These are phyloP conservation scores for Drosophila melanogaster DNA, from an alignment of 1,140 invertebrate genomes.

Conservation along the genomic window DNA sequence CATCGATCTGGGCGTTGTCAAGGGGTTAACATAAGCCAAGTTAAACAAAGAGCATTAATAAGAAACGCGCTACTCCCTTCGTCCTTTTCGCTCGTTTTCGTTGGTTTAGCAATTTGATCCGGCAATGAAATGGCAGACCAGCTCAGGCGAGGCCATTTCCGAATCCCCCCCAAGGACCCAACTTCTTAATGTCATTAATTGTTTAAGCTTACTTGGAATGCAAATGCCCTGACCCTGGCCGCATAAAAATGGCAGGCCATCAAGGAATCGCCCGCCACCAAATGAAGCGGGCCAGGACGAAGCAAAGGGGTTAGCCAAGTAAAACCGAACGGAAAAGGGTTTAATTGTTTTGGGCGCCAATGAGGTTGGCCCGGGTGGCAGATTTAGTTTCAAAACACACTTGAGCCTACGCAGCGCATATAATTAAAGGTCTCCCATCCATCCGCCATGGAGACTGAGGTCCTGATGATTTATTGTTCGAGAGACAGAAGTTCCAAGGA, in stretches of 20 bases:
- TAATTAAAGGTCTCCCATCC: slow-evolving; percentile 65
- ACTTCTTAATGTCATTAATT: slow-evolving; percentile 83
- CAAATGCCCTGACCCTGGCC: slow-evolving; percentile 30
- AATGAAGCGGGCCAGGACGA: background rate
- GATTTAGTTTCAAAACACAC: slow-evolving; percentile 79
- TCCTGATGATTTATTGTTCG: slow-evolving; percentile 76
- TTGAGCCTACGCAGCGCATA: slow-evolving; percentile 66
- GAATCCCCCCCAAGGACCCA: slow-evolving; percentile 51
- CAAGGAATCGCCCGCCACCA: slow-evolving; percentile 39
- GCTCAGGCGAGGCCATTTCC: slow-evolving; percentile 16
- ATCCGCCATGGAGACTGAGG: slow-evolving; percentile 1
- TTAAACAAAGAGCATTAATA: slow-evolving; percentile 66
- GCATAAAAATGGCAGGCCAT: slow-evolving; percentile 71
- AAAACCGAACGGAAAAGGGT: slow-evolving; percentile 59
- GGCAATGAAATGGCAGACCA: slow-evolving; percentile 28
- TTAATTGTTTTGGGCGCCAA: slow-evolving; percentile 78
- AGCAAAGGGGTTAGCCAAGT: background rate
- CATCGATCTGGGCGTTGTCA: slow-evolving; percentile 42
- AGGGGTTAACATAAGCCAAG: slow-evolving; percentile 49
- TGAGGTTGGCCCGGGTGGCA: slow-evolving; percentile 39
- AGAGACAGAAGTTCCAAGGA: slow-evolving; percentile 64
- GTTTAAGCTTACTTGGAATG: slow-evolving; percentile 81
- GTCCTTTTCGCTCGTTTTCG: slow-evolving; percentile 48
- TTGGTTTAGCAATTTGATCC: slow-evolving; percentile 73
- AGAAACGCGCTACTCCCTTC: slow-evolving; percentile 42